Evolutionary conservation across 2,797 vertebrate genomes (phyloP).

Genomic region (Sitta carolinensis): DNA sequence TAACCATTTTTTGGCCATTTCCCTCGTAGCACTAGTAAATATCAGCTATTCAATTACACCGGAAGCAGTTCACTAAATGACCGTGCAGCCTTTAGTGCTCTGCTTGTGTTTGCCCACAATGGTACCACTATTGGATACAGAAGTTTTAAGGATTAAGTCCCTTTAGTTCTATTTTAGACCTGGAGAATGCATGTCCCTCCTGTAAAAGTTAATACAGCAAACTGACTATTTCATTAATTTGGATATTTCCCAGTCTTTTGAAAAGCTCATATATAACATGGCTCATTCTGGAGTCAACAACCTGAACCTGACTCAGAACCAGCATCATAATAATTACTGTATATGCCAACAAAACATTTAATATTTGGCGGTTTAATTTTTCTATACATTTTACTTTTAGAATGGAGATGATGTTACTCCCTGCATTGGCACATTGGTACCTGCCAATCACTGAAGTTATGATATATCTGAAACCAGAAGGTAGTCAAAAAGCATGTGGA

Average conservation of each 20-base stretch:
- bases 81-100: not conserved
- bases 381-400: not conserved
- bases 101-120: not conserved
- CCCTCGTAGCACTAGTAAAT: not conserved
- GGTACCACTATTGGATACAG: not conserved
- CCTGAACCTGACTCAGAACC: not conserved
- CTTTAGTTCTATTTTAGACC: not conserved
- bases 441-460: not conserved
- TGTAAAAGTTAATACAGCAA: not conserved
- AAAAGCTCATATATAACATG: not conserved
- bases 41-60: not conserved
- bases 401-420: not conserved
- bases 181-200: not conserved
- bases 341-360: not conserved
- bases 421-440: not conserved
- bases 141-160: not conserved
- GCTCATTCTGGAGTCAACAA: not conserved
- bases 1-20: not conserved
- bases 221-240: not conserved
- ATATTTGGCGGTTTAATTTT: not conserved
- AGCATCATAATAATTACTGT: not conserved
- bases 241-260: not conserved
- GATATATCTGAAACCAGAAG: rapidly evolving
- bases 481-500: not conserved
- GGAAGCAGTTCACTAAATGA: not conserved